Evolutionary conservation across 2,113 vertebrate species (phyloP).

Genomic region (Struthio camelus): DNA sequence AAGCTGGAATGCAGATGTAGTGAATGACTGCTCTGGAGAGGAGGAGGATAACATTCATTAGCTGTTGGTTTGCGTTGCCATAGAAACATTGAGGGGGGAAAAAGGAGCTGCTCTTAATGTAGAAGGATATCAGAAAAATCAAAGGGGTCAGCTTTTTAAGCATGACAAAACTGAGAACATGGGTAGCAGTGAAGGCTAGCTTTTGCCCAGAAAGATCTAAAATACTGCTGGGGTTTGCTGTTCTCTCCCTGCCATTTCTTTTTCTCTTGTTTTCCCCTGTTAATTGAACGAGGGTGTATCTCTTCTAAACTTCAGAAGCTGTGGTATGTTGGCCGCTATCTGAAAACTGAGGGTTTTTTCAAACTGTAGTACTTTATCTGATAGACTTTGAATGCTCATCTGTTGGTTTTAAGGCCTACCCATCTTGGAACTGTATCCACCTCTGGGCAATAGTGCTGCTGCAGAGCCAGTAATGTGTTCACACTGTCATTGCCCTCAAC

Average conservation of each 20-base stretch:
- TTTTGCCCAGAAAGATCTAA: neutral
- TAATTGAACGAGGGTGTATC: neutral
- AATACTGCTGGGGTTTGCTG: neutral
- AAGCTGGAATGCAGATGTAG: neutral
- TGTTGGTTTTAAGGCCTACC: neutral
- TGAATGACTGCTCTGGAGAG: neutral
- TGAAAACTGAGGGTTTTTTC: neutral
- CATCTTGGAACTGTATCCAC: neutral
- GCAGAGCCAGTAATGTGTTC: neutral
- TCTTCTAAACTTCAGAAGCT: neutral
- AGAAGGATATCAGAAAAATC: neutral
- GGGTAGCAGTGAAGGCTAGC: neutral
- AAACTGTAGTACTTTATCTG: neutral
- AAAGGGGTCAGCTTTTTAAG: neutral
- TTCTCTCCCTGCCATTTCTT: neutral
- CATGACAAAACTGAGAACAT: neutral
- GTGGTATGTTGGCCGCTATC: neutral
- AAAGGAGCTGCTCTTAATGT: neutral
- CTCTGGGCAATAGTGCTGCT: neutral
- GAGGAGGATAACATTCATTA: accelerated
- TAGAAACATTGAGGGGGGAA: neutral
- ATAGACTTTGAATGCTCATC: neutral
- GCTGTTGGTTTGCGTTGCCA: accelerated
- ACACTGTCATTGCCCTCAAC: neutral
- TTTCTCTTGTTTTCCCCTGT: neutral